Evolutionary conservation across 53 echinoderm and acorn worm species (phyloP).

Genomic region (Luidia sarsii): DNA sequence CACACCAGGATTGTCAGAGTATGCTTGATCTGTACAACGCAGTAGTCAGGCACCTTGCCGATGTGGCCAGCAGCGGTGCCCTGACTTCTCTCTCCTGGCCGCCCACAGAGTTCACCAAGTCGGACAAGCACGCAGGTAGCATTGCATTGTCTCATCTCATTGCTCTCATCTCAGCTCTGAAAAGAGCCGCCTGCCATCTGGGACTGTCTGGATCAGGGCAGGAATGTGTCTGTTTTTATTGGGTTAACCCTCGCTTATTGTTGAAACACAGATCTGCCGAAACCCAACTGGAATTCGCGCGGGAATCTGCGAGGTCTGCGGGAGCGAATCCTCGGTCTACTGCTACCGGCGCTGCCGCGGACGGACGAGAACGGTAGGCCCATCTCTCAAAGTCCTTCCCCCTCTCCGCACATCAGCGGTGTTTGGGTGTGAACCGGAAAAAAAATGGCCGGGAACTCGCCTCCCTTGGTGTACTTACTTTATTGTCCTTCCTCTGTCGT

Average conservation of each 20-base stretch:
- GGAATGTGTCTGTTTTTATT: not conserved
- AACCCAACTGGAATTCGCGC: constrained; percentile 34
- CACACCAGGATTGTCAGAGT: constrained; percentile 58
- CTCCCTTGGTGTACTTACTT: no score
- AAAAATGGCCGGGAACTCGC: no score
- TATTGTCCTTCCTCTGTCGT: no score
- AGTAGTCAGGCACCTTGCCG: constrained; percentile 69
- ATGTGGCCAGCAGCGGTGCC: constrained; percentile 52
- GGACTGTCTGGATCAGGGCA: not conserved
- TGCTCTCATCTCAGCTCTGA: no score
- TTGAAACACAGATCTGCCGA: constrained; percentile 40
- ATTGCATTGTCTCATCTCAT: not conserved
- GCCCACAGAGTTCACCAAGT: constrained; percentile 71
- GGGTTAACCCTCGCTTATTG: not conserved
- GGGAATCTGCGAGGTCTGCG: constrained; percentile 1
- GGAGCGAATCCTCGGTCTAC: constrained; percentile 12
- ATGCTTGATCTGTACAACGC: constrained; percentile 78
- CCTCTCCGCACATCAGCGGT: no score
- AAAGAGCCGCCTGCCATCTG: no score
- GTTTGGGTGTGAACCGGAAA: no score
- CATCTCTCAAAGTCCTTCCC: no score
- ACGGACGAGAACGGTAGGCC: constrained; percentile 32
- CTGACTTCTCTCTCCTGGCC: constrained; percentile 86
- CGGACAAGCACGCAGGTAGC: constrained; percentile 66
- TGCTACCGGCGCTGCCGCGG: constrained; percentile 23